Base-by-base conservation (phyloP, 2,113 vertebrate species). In the Phainopepla nitens region DNA sequence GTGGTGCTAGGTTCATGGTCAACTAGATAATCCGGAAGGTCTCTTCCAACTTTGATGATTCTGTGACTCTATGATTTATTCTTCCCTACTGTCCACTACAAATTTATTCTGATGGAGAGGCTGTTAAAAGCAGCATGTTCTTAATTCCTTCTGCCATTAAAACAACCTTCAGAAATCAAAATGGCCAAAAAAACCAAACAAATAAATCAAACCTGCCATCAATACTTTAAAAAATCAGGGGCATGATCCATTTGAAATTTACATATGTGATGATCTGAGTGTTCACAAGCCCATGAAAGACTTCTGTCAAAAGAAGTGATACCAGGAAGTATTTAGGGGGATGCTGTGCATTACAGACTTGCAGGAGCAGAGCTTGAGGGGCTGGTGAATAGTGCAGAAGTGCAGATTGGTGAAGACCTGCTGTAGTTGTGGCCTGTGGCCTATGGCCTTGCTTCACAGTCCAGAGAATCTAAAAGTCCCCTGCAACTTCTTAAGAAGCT, bases 161-260 rank as follows among this genome's bases (percentile, higher is more conserved):
- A 82, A 15, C 11, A 39, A 49, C 10, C 7, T 61, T 10, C 68
- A 73, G 28, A 60, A 92, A 15, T 58, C 25, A 86, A 90, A 41
- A 3, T 8, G 65, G 62, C 7, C 15, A 65, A 79, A 54, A 36
- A 23, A 21, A 11, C 10, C 36, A 28, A 22, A 12, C 11, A 18
- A n/a, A 25, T 12, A 22, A 31, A 6, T 6, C 25, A 49, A 50
- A 57, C 4, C 5, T 0, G 0, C 2, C 7, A 60, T 49, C 7
- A 70, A 27, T 51, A 35, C 11, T 39, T 39, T 35, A 44, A 89
- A 75, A 80, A 57, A 23, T 53, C n/a, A 54, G 47, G 53, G 4
- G 1, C 15, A 15, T 9, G 27, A 36, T 71, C 4, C 9, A 18
- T 53, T 57, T 65, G 36, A 61, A 14, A 12, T 56, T 62, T 62